A percentile compares a stretch with the other conserved stretches of the same genome.
Evolutionary conservation across 2,888 invertebrate species (phyloP).

Genomic region (Marasmarcha lunaedactyla): DNA sequence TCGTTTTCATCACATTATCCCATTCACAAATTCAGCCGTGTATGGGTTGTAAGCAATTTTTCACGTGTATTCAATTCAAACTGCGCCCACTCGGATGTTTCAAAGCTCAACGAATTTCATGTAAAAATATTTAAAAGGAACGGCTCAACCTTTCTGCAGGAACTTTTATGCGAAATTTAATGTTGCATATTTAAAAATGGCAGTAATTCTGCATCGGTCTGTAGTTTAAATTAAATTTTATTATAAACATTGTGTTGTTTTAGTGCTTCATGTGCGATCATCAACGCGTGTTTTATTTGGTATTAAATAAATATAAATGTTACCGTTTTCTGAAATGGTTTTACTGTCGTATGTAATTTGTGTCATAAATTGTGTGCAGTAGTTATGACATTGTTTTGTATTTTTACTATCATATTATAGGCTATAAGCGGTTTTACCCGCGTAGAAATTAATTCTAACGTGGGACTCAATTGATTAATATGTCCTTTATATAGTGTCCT

Average conservation of each 20-base stretch:
- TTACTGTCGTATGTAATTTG: too few relatives aligned
- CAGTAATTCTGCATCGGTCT: slow-evolving; percentile 10
- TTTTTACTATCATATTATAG: too few relatives aligned
- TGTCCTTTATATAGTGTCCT: too few relatives aligned
- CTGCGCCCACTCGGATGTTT: slow-evolving; percentile 12
- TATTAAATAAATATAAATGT: too few relatives aligned
- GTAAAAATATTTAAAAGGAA: slow-evolving; percentile 39
- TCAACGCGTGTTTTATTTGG: too few relatives aligned
- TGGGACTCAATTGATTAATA: too few relatives aligned
- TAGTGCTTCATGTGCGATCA: too few relatives aligned
- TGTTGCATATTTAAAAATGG: slow-evolving; percentile 30
- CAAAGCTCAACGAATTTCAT: slow-evolving; percentile 33
- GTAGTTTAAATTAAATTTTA: slow-evolving; percentile 14
- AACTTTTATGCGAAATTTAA: slow-evolving; percentile 41
- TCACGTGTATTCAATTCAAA: slow-evolving; percentile 7
- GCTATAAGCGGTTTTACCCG: too few relatives aligned
- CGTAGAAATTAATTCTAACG: too few relatives aligned
- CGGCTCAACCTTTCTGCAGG: slow-evolving; percentile 26
- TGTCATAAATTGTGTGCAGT: too few relatives aligned
- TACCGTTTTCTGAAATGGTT: too few relatives aligned
- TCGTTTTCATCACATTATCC: slow-evolving; percentile 5
- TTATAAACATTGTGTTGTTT: slow-evolving; percentile 3
- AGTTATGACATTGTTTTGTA: too few relatives aligned
- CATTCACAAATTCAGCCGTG: slow-evolving; percentile 18
- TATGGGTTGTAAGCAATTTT: slow-evolving; percentile 20